phyloP scores from a whole-genome alignment of 2,888 invertebrate species.

The Allolobophora icterica region DNA sequence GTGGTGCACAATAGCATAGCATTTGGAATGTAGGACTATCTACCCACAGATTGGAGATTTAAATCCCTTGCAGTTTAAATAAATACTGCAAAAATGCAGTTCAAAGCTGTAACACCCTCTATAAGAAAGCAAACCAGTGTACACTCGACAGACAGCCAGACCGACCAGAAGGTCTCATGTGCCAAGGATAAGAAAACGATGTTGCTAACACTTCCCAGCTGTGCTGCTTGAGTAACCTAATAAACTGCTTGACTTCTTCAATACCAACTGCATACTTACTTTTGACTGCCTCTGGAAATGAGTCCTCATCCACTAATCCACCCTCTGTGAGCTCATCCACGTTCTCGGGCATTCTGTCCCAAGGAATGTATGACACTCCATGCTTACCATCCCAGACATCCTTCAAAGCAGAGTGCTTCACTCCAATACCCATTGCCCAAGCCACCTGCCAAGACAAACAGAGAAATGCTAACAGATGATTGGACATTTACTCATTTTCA shows the following conservation, averaged over 20 bases:
- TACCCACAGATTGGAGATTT: too few species aligned
- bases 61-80: too few species aligned
- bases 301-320: conserved; percentile 88
- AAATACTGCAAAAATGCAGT: too few species aligned
- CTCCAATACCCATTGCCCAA: conserved; percentile 96
- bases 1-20: too few species aligned
- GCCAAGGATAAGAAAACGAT: too few species aligned
- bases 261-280: conserved; percentile 31
- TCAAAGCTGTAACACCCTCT: too few species aligned
- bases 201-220: too few species aligned
- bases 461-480: background rate
- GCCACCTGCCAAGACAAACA: conserved; percentile 74
- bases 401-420: conserved; percentile 87
- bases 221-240: background rate
- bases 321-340: conserved; percentile 54
- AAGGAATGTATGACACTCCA: conserved; percentile 93
- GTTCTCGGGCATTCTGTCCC: conserved; percentile 73
- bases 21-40: too few species aligned
- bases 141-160: too few species aligned
- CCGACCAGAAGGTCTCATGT: too few species aligned
- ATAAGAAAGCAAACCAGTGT: too few species aligned
- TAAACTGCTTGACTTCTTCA: background rate
- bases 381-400: conserved; percentile 95
- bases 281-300: conserved; percentile 72
- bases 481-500: too few species aligned